Conservation (phyloP, 2,113 vertebrate species). For the Thamnaconus septentrionalis region DNA sequence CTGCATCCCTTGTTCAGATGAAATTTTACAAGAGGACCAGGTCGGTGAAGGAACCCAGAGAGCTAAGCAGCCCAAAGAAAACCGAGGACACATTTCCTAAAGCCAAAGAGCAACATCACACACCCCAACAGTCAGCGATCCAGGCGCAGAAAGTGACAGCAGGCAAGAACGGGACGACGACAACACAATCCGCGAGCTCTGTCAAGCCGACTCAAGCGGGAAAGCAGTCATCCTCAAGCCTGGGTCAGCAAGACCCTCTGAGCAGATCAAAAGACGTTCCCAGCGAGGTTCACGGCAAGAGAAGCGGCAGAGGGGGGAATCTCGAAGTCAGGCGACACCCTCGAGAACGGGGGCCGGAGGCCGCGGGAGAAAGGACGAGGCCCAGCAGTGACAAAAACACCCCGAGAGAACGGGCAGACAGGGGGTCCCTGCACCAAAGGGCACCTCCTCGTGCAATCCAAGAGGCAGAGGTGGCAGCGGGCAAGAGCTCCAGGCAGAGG, state of each 20-base stretch:
- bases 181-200: constrained; percentile 33
- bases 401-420: constrained; percentile 31
- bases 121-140: constrained; percentile 59
- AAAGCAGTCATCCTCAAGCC: constrained; percentile 22
- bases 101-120: constrained; percentile 62
- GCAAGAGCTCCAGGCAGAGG: constrained; percentile 41
- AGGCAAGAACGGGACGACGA: constrained; percentile 35
- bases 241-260: constrained; percentile 28
- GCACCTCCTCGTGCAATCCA: constrained; percentile 12
- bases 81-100: constrained; percentile 56
- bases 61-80: constrained; percentile 78
- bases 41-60: constrained; percentile 40
- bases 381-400: constrained; percentile 25
- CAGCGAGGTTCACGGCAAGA: constrained; percentile 26
- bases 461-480: constrained; percentile 32
- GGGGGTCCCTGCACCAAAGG: constrained; percentile 19
- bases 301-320: constrained; percentile 20
- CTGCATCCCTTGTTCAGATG: constrained; percentile 49
- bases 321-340: constrained; percentile 28
- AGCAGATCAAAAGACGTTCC: constrained; percentile 32
- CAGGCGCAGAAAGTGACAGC: constrained; percentile 33
- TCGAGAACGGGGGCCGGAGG: constrained; percentile 27
- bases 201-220: constrained; percentile 34
- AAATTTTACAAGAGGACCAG: constrained; percentile 57
- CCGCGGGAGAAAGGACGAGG: constrained; percentile 23